Evolutionary conservation across 2,888 invertebrate genomes (phyloP), one percentile per base, ranked within the genome.

Genomic region (Himalopsyche anomala): DNA sequence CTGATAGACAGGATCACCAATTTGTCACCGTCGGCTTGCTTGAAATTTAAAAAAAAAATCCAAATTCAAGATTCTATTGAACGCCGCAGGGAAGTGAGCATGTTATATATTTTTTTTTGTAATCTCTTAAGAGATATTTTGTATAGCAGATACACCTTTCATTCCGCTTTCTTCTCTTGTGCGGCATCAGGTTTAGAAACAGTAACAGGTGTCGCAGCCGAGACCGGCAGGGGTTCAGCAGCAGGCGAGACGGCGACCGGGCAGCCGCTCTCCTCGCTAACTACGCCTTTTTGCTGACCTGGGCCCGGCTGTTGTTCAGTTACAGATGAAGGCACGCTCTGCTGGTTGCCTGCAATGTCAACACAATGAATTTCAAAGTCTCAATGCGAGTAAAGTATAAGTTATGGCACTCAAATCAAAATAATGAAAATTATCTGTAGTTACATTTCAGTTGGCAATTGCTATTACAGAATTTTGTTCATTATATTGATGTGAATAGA

Each of bases 401-500:
- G 38, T 40, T 15, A 45, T 15, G 19, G 17, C 11, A 81, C 19
- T 79, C 80, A 80, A n/a, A 62, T 62, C 80, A 82, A 82, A 84
- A 8, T 5, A 36, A 8, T 8, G 12, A 51, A 80, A 74, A 19
- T 54, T 79, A 83, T 87, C 87, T 87, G 86, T 86, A 87, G 69
- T 15, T 87, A 69, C 85, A 84, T 86, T 86, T 88, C 89, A 90
- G 85, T 90, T 90, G 79, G 88, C 87, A 84, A 90, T 89, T 90
- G 90, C 90, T 86, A 87, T 88, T 82, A 86, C 82, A 86, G 82
- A 87, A 82, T 80, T 38, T 6, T 56, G 28, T 89, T 88, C 87
- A 90, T 90, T 12, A 89, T 89, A 84, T 90, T 89, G 87, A 90
- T 89, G 11, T 89, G 3, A n/a, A n/a, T n/a, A n/a, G n/a, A n/a